phyloP scores from a whole-genome alignment of 2,888 invertebrate genomes.

The Lordiphosa andalusiaca region DNA sequence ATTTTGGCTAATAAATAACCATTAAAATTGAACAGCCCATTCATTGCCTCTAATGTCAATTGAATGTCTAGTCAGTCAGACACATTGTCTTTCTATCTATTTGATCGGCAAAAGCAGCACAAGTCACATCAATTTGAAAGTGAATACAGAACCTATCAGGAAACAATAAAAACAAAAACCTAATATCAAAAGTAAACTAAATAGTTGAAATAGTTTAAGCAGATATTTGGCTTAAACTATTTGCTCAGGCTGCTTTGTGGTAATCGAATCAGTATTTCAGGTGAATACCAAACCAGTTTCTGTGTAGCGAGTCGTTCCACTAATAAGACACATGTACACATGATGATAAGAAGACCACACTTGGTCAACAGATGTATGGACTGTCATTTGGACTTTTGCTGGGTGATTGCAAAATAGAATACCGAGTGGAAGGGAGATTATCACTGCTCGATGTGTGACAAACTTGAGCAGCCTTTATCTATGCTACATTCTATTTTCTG shows the following conservation, averaged over 20 bases:
- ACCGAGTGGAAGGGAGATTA: slow-evolving; percentile 41
- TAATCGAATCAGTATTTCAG: slow-evolving; percentile 22
- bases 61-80: slow-evolving; percentile 40
- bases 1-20: too few relatives aligned
- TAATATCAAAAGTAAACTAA: slow-evolving; percentile 27
- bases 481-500: slow-evolving; percentile 19
- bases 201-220: slow-evolving; percentile 53
- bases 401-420: slow-evolving; percentile 46
- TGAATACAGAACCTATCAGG: slow-evolving; percentile 10
- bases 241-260: slow-evolving; percentile 52
- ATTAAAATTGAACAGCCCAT: neutral
- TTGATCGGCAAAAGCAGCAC: slow-evolving; percentile 43
- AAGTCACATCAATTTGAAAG: slow-evolving; percentile 29
- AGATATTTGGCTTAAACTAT: slow-evolving; percentile 35
- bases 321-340: slow-evolving; percentile 13
- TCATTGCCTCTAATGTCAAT: slow-evolving; percentile 48
- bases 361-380: neutral
- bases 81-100: slow-evolving; percentile 29
- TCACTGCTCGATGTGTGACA: slow-evolving; percentile 42
- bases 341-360: slow-evolving; percentile 5
- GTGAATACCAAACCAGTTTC: slow-evolving; percentile 5
- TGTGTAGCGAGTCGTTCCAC: slow-evolving; percentile 3
- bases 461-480: slow-evolving; percentile 36
- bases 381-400: slow-evolving; percentile 6
- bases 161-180: slow-evolving; percentile 26